Percentiles rank a stretch among this genome's conserved stretches.
Conservation (phyloP, 2,888 invertebrate genomes). For the Sinelater perroti region DNA sequence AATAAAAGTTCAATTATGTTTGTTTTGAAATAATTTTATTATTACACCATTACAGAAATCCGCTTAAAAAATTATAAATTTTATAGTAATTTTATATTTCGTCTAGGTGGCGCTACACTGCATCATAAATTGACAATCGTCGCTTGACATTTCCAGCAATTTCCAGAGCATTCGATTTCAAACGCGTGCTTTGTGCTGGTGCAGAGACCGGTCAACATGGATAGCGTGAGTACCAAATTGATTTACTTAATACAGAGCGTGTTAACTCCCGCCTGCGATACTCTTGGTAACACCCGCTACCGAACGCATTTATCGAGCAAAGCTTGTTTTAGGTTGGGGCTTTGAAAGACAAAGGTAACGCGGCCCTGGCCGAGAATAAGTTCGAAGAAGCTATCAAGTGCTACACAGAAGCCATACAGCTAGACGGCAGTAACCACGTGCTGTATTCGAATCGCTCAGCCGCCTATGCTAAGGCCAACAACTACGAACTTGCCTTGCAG, state of each 20-base stretch:
- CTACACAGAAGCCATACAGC: slow-evolving; percentile 82
- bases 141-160: slow-evolving; percentile 21
- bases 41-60: no score
- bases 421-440: slow-evolving; percentile 86
- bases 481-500: slow-evolving; percentile 77
- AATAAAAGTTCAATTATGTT: no score
- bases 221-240: slow-evolving; percentile 16
- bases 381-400: slow-evolving; percentile 80
- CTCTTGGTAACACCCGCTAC: no score
- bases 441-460: slow-evolving; percentile 92
- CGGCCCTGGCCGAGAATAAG: slow-evolving; percentile 79
- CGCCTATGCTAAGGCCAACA: slow-evolving; percentile 82
- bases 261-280: no score
- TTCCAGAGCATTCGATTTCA: slow-evolving; percentile 28
- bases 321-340: slow-evolving; percentile 72
- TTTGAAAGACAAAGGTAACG: slow-evolving; percentile 89
- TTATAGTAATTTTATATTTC: no score
- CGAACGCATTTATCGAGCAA: no score
- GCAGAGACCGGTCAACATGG: slow-evolving; percentile 20
- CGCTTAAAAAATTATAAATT: no score
- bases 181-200: slow-evolving; percentile 18
- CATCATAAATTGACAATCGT: slow-evolving; percentile 15
- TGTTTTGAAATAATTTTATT: no score
- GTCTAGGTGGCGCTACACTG: no score
- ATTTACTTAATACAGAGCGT: no score